These are phyloP conservation scores for Propithecus coquereli DNA, from an alignment of 2,113 vertebrate genomes.

Conservation along the genomic window DNA sequence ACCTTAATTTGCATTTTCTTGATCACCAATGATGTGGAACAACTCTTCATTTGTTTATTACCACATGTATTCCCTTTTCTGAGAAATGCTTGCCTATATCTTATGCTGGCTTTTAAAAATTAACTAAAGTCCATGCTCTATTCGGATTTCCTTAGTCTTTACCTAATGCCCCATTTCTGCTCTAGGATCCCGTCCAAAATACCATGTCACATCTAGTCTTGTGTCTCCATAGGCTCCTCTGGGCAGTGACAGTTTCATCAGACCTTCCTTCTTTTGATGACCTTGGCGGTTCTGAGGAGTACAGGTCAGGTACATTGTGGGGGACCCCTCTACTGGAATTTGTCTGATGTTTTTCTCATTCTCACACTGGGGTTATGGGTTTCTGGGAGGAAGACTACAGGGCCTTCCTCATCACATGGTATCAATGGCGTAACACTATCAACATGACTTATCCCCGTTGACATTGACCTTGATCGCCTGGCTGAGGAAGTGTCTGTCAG, in stretches of 20 bases:
- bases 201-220: rapidly evolving
- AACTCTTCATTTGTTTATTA: not conserved
- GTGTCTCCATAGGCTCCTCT: not conserved
- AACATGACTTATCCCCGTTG: not conserved
- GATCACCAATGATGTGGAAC: not conserved
- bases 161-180: not conserved
- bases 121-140: not conserved
- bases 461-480: not conserved
- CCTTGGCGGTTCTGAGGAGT: not conserved
- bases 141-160: not conserved
- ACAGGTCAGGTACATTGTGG: not conserved
- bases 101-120: not conserved
- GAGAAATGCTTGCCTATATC: not conserved
- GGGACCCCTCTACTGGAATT: not conserved
- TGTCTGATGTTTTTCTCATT: not conserved
- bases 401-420: no score
- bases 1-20: not conserved
- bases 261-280: not conserved
- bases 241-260: not conserved
- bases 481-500: not conserved
- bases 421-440: not conserved
- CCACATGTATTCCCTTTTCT: not conserved
- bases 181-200: not conserved
- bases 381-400: not conserved
- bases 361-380: not conserved